A percentile compares a stretch with the other conserved stretches of the same genome.
These are phyloP conservation scores for Onychomys torridus DNA, from an alignment of 2,797 vertebrate genomes.

Conservation along the genomic window DNA sequence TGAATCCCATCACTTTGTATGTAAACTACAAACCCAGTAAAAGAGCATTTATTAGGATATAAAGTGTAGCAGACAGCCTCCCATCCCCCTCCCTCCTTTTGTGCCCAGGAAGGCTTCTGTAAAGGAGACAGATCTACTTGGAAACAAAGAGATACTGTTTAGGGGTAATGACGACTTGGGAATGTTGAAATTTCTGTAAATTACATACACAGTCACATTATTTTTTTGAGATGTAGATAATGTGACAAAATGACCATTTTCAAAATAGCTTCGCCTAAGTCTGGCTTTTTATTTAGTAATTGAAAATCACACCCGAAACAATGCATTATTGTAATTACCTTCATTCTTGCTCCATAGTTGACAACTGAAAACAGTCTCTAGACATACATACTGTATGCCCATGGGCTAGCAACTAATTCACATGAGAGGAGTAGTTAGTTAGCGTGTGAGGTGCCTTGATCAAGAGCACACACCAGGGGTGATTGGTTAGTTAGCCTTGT, in stretches of 20 bases:
- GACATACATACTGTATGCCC: neutral
- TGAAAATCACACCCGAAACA: conserved; percentile 34
- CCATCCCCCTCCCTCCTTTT: neutral
- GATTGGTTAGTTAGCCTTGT: neutral
- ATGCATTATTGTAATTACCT: conserved; percentile 47
- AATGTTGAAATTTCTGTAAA: conserved; percentile 36
- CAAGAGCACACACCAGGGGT: neutral
- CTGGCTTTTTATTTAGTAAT: conserved; percentile 41
- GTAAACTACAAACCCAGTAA: neutral
- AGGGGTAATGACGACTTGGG: neutral
- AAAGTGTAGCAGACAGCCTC: neutral
- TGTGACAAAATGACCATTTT: conserved; percentile 43
- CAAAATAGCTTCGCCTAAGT: conserved; percentile 21
- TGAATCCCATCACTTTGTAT: neutral
- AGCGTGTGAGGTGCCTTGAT: neutral
- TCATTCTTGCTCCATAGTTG: neutral
- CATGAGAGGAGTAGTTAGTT: neutral
- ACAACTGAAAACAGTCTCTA: neutral
- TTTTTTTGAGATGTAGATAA: neutral
- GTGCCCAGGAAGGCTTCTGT: neutral
- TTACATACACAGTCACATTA: neutral
- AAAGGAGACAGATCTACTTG: neutral
- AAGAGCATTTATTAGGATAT: conserved; percentile 60
- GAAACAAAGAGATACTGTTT: neutral
- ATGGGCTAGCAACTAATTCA: neutral